Evolutionary conservation across 2,113 vertebrate species (phyloP).

Genomic region (Thamnophis sirtalis): DNA sequence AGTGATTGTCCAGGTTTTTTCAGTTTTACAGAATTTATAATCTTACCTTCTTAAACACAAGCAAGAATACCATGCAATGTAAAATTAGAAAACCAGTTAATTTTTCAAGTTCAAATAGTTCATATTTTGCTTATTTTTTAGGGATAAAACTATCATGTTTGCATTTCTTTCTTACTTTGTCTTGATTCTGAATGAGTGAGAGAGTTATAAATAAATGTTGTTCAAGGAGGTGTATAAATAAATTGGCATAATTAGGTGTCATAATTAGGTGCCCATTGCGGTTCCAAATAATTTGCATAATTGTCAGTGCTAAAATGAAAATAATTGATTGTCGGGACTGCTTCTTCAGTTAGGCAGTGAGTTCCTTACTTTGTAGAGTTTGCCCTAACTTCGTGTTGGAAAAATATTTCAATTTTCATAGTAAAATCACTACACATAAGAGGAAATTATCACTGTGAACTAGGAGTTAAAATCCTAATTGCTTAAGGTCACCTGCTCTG

Average conservation of each 20-base stretch:
- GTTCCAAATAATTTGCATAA: slow-evolving; percentile 71
- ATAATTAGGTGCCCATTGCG: slow-evolving; percentile 74
- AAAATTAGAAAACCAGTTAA: background rate
- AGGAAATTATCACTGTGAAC: slow-evolving; percentile 39
- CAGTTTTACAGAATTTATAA: background rate
- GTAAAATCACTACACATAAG: slow-evolving; percentile 38
- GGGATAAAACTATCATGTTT: slow-evolving; percentile 42
- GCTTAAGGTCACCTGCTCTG: background rate
- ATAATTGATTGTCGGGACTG: slow-evolving; percentile 69
- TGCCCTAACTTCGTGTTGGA: slow-evolving; percentile 66
- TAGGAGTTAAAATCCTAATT: background rate
- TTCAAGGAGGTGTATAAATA: slow-evolving; percentile 72
- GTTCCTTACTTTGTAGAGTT: slow-evolving; percentile 55
- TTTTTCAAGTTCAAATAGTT: slow-evolving; percentile 44
- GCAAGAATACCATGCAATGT: background rate
- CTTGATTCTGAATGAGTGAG: slow-evolving; percentile 54
- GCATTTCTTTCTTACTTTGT: slow-evolving; percentile 47
- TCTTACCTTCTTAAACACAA: slow-evolving; percentile 6
- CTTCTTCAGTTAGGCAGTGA: slow-evolving; percentile 57
- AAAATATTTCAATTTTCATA: slow-evolving; percentile 66
- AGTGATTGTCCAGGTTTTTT: background rate
- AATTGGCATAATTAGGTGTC: slow-evolving; percentile 73
- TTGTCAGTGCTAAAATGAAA: slow-evolving; percentile 67
- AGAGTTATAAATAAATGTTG: slow-evolving; percentile 70
- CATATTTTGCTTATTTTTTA: slow-evolving; percentile 26